Evolutionary conservation across 2,113 vertebrate genomes (phyloP).

Genomic region (Grammomys surdaster): DNA sequence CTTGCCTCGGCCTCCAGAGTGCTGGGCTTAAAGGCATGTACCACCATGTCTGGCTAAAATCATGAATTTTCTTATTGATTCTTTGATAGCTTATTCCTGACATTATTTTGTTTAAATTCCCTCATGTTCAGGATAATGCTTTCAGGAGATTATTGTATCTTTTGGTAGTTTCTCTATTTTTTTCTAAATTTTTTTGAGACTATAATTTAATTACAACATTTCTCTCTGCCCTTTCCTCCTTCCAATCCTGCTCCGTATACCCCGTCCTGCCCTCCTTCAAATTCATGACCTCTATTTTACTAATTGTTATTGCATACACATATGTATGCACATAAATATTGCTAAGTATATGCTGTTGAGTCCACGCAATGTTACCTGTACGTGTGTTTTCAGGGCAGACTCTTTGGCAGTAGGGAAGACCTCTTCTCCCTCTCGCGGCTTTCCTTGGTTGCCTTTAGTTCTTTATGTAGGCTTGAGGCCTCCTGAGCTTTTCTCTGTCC

Average conservation of each 20-base stretch:
- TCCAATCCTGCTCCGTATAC: background rate
- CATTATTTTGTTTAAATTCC: background rate
- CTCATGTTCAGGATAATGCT: background rate
- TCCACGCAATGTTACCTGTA: background rate
- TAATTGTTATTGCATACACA: background rate
- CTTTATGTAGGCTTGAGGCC: background rate
- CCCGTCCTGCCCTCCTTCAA: background rate
- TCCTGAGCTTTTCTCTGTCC: background rate
- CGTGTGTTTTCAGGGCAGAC: background rate
- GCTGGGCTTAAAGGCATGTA: background rate
- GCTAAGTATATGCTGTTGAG: background rate
- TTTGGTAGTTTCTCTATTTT: background rate
- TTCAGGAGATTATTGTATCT: background rate
- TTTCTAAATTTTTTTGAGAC: background rate
- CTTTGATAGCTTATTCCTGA: background rate
- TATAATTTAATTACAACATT: background rate
- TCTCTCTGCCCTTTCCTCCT: background rate
- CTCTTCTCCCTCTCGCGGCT: background rate
- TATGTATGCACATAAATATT: background rate
- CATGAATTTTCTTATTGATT: background rate
- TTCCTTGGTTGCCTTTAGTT: background rate
- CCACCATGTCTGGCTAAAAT: background rate
- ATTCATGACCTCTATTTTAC: background rate
- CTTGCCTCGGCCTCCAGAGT: background rate
- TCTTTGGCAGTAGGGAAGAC: background rate